phyloP scores from a whole-genome alignment of 2,888 invertebrate genomes.

The Plutella xylostella region DNA sequence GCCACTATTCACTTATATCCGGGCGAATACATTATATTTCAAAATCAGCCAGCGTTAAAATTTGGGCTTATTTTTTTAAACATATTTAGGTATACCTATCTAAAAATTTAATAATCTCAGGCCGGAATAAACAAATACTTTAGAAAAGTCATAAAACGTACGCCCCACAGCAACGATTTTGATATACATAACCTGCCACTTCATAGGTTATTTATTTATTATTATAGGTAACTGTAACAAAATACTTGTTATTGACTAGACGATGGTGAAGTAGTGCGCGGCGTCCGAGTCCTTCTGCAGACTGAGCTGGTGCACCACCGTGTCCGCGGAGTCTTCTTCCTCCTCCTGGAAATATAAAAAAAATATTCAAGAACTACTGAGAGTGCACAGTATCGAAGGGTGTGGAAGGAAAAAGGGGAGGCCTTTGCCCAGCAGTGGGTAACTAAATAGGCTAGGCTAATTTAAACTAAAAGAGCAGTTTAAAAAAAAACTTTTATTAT shows the following conservation, averaged over 20 bases:
- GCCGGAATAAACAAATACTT: too few relatives aligned
- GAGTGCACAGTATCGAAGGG: not conserved
- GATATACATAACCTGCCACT: too few relatives aligned
- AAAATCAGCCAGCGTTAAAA: too few relatives aligned
- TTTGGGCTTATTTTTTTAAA: too few relatives aligned
- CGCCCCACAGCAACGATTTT: too few relatives aligned
- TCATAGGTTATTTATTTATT: too few relatives aligned
- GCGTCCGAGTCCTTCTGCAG: constrained; percentile 27
- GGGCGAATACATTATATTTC: too few relatives aligned
- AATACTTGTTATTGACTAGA: constrained; percentile 19
- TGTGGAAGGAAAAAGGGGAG: not conserved
- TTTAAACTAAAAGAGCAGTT: not conserved
- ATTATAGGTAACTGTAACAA: too few relatives aligned
- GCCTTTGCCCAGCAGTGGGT: not conserved
- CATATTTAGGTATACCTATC: too few relatives aligned
- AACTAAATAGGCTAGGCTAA: not conserved
- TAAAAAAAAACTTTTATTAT: not conserved
- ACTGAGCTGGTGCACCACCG: not conserved
- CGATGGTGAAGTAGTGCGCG: constrained; percentile 47
- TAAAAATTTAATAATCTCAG: too few relatives aligned
- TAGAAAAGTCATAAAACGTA: too few relatives aligned
- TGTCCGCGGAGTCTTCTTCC: not conserved
- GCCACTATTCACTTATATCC: too few relatives aligned
- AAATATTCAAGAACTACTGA: not conserved
- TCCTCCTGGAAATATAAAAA: not conserved